Conservation (phyloP, 2,888 invertebrate genomes). For the Beris chalybata region DNA sequence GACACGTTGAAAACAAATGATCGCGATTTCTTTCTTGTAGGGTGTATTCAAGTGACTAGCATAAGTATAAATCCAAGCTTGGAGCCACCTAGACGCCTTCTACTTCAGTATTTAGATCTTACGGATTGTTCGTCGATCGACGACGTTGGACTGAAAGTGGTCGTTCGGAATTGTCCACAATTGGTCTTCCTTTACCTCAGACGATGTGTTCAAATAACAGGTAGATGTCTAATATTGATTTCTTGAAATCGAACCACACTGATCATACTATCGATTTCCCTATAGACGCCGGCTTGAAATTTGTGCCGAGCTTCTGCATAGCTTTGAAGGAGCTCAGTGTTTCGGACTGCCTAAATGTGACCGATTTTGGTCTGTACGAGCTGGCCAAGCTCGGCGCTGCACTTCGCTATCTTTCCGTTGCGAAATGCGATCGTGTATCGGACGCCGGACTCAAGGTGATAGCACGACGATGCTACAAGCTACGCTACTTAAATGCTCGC, state of each 20-base stretch:
- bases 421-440: constrained; percentile 90
- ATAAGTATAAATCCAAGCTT: constrained; percentile 70
- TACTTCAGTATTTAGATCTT: constrained; percentile 85
- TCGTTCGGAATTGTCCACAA: constrained; percentile 85
- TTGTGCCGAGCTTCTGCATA: constrained; percentile 85
- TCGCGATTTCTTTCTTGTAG: constrained; percentile 50
- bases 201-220: constrained; percentile 85
- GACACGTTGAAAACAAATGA: not conserved
- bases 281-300: constrained; percentile 86
- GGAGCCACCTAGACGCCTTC: constrained; percentile 67
- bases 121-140: constrained; percentile 86
- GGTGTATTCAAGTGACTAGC: constrained; percentile 79
- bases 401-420: constrained; percentile 88
- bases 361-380: constrained; percentile 89
- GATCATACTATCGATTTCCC: constrained; percentile 38
- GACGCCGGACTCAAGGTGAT: constrained; percentile 88
- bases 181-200: constrained; percentile 84
- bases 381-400: constrained; percentile 85
- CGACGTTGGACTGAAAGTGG: constrained; percentile 79
- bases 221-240: constrained; percentile 53
- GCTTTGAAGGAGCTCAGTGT: constrained; percentile 84
- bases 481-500: constrained; percentile 86
- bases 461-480: constrained; percentile 83
- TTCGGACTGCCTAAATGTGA: constrained; percentile 85
- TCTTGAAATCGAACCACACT: not conserved